A percentile compares a stretch with the other conserved stretches of the same genome.
Conservation (phyloP, 2,113 vertebrate genomes). For the Zingel zingel region DNA sequence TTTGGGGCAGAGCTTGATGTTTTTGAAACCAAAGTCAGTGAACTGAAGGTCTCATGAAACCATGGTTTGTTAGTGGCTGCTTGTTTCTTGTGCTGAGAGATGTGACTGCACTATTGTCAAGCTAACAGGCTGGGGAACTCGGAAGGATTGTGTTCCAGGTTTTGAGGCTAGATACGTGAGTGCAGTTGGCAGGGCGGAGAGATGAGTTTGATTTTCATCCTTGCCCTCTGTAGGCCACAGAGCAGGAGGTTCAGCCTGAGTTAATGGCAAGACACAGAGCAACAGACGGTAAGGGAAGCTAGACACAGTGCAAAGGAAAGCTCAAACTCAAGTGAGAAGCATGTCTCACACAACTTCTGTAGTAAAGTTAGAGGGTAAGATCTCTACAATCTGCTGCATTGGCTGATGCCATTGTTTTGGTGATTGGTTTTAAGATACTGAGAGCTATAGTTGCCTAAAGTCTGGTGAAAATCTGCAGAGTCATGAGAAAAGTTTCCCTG, state of each 20-base stretch:
- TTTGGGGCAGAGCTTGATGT: conserved; percentile 46
- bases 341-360: conserved; percentile 35
- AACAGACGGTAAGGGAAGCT: conserved; percentile 53
- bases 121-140: conserved; percentile 58
- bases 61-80: conserved; percentile 49
- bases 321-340: conserved; percentile 27
- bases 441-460: conserved; percentile 27
- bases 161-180: conserved; percentile 54
- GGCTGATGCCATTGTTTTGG: conserved; percentile 17
- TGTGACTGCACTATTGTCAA: conserved; percentile 56
- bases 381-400: conserved; percentile 36
- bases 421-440: conserved; percentile 53
- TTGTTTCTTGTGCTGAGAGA: conserved; percentile 50
- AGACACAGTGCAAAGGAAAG: conserved; percentile 44
- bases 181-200: conserved; percentile 49
- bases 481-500: conserved; percentile 54
- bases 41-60: conserved; percentile 61
- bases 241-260: conserved; percentile 46
- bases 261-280: conserved; percentile 45
- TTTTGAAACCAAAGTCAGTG: conserved; percentile 63
- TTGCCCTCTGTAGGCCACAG: conserved; percentile 39
- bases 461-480: conserved; percentile 50
- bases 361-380: conserved; percentile 31
- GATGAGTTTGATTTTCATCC: conserved; percentile 60
- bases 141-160: conserved; percentile 40